A percentile compares a stretch with the other conserved stretches of the same genome.
These are phyloP conservation scores for Oscheius sp. DNA, from an alignment of 2,888 invertebrate genomes.

Conservation along the genomic window DNA sequence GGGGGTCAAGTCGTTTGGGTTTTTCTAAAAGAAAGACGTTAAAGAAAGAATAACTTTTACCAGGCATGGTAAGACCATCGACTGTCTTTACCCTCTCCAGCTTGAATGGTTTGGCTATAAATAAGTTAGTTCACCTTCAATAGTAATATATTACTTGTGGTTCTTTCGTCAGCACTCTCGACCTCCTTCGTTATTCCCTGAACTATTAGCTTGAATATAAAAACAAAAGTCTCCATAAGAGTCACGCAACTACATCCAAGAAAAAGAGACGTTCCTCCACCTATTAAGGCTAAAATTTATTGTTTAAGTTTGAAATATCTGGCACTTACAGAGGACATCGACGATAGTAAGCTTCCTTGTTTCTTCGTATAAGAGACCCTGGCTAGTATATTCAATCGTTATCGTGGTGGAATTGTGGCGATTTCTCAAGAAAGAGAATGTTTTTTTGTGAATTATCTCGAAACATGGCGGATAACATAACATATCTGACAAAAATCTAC, in stretches of 20 bases:
- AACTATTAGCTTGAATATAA: constrained; percentile 46
- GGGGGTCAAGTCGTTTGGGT: neutral
- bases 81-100: neutral
- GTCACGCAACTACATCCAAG: constrained; percentile 56
- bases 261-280: constrained; percentile 52
- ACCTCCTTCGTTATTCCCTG: constrained; percentile 15
- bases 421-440: constrained; percentile 3
- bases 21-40: neutral
- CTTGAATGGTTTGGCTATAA: neutral
- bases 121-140: no score
- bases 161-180: neutral
- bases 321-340: constrained; percentile 45
- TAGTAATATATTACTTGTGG: neutral
- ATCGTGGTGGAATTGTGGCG: neutral
- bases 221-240: constrained; percentile 54
- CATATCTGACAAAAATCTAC: constrained; percentile 3
- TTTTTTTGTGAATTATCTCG: neutral
- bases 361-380: neutral
- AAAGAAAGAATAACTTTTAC: neutral
- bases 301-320: neutral
- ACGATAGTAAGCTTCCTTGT: constrained; percentile 23
- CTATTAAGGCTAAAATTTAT: constrained; percentile 42
- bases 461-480: constrained; percentile 8
- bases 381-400: neutral
- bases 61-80: neutral